Base-by-base conservation (phyloP, 2,113 vertebrate species). In the Hippolais icterina region DNA sequence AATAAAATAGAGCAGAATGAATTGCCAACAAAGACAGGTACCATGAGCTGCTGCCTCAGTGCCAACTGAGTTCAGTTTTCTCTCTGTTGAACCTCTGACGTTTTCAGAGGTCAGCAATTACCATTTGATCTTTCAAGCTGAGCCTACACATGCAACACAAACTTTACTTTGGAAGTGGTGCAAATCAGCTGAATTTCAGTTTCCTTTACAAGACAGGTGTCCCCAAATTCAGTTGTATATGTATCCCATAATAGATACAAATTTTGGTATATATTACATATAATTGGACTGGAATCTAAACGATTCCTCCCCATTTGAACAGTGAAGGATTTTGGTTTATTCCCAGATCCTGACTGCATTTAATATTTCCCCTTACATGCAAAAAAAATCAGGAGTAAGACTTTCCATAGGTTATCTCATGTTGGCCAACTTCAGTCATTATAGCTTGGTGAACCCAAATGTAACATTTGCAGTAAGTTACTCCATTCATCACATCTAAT, bases 221-320 rank as follows among this genome's bases (percentile, higher is more conserved):
- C 59, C 46, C 54, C 59, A 80, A 49, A 92, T 79, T 10, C 74
- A 46, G 49, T 66, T 56, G 41, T 7, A 31, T 12, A 69, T 47
- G 44, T 49, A 69, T 35, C n/a, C 63, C 4, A 1, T 25, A 39
- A 68, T 0, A 82, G 42, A 80, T 15, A 75, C 0, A 41, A 49
- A 49, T 61, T 69, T 72, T 80, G 66, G 50, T 83, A 49, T 37
- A 8, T 33, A 41, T 70, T 70, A n/a, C 31, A 57, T 39, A 59
- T 35, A 77, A 57, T 8, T n/a, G 15, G 60, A 49, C n/a, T 65
- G 42, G 15, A 72, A 76, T 33, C 63, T 72, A 72, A 79, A 76
- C 20, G 13, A 66, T 52, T 39, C 21, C 11, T 52, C 59, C 66
- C 31, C 44, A 41, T 54, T 20, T 42, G 18, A 89, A 28, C 76